Evolutionary conservation across 1,140 invertebrate genomes (phyloP), one percentile per base, ranked within the genome.

Genomic region (Manduca sexta): DNA sequence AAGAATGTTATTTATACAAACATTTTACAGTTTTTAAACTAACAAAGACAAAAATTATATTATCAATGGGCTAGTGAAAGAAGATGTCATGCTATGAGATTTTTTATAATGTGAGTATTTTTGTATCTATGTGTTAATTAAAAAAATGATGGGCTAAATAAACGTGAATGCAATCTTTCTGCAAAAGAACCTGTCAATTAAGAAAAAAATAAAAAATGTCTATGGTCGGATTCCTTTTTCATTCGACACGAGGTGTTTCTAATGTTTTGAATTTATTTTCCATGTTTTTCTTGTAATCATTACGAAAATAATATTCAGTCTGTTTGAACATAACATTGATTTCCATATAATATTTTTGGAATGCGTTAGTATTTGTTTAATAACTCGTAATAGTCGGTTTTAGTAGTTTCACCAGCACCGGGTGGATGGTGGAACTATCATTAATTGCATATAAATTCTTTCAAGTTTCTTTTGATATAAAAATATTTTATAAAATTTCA

Each of bases 181-280:
- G 21, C 21, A 26, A 26, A 26, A 3, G 8, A 26, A 26, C 21
- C 8, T 26, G 21, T 26, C 4, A 15, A 12, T 34, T 5, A 21
- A 46, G 34, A 41, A 15, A 11, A 44, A 37, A 16, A 56, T 45
- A 48, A 46, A 38, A 17, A 42, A 45, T 52, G 43, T 49, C 39
- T 52, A 56, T 55, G 49, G 38, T 43, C 30, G 45, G 39, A 50
- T 60, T 59, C 45, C 33, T 14, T 61, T 54, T 57, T 47, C 52
- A 48, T 33, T 53, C 41, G 45, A 64, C 70, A 74, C 68, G 70
- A 74, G 70, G 70, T 74, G 57, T 54, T 62, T 66, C 57, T 52
- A 60, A 61, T 71, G 59, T 74, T 74, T 69, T 67, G 56, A 69
- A 59, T 52, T 39, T 57, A 41, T 55, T 57, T 61, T 50, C 41